Evolutionary conservation across 2,888 invertebrate genomes (phyloP).

Genomic region (Scaptomyza cyrtandrae): DNA sequence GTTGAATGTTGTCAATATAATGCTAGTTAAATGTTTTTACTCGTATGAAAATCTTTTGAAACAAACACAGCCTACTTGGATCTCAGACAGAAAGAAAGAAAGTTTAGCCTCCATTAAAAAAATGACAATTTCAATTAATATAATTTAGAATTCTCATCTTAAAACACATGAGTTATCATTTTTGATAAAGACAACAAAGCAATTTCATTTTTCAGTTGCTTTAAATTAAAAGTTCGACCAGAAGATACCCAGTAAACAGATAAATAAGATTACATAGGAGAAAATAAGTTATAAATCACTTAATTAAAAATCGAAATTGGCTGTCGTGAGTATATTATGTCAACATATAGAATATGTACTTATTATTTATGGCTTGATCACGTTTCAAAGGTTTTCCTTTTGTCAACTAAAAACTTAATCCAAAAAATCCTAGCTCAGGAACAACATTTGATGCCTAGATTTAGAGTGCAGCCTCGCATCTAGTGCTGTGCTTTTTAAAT

Average conservation of each 20-base stretch:
- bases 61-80: slow-evolving; percentile 1
- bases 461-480: no score
- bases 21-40: background rate
- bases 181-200: background rate
- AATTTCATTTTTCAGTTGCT: background rate
- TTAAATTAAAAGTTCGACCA: background rate
- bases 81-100: background rate
- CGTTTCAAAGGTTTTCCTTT: no score
- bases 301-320: no score
- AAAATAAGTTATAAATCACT: no score
- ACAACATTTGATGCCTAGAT: no score
- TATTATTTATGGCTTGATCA: no score
- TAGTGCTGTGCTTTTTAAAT: no score
- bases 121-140: background rate
- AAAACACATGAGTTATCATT: background rate
- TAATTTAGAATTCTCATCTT: background rate
- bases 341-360: no score
- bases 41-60: no score
- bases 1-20: slow-evolving; percentile 4
- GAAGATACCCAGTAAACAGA: background rate
- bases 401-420: no score
- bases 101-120: background rate
- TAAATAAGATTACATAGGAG: background rate
- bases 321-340: no score
- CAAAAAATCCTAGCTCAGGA: no score